Percentiles rank a stretch among this genome's conserved stretches.
These are phyloP conservation scores for Jacana jacana DNA, from an alignment of 2,113 vertebrate genomes.

Conservation along the genomic window DNA sequence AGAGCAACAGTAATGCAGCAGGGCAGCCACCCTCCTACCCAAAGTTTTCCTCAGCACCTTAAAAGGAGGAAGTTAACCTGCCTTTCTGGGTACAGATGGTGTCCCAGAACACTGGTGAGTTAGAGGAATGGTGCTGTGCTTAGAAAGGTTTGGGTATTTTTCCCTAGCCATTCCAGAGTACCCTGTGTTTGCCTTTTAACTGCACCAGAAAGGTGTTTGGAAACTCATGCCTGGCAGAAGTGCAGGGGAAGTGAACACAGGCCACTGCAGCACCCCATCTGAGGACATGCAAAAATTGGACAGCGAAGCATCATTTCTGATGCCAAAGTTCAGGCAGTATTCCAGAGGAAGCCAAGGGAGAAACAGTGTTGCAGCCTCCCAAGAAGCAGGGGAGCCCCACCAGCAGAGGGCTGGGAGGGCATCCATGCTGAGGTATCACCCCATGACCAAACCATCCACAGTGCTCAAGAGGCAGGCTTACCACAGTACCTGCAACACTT, in stretches of 20 bases:
- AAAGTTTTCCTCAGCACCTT: background rate
- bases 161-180: background rate
- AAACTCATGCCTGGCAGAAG: background rate
- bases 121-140: background rate
- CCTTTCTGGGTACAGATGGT: background rate
- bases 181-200: too few relatives aligned
- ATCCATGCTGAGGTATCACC: fast-evolving
- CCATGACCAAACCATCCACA: fast-evolving
- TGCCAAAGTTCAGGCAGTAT: background rate
- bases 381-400: too few relatives aligned
- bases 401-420: fast-evolving
- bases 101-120: background rate
- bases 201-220: background rate
- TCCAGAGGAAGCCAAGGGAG: background rate
- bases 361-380: fast-evolving
- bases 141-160: background rate
- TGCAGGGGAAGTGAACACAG: background rate
- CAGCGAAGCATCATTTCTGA: background rate
- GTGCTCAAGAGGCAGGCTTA: fast-evolving
- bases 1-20: background rate
- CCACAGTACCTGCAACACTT: fast-evolving
- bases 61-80: background rate
- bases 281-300: fast-evolving
- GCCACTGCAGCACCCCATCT: background rate
- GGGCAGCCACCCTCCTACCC: background rate